Evolutionary conservation across 1,140 invertebrate genomes (phyloP), one percentile per base, ranked within the genome.

Genomic region (Hermetia illucens): DNA sequence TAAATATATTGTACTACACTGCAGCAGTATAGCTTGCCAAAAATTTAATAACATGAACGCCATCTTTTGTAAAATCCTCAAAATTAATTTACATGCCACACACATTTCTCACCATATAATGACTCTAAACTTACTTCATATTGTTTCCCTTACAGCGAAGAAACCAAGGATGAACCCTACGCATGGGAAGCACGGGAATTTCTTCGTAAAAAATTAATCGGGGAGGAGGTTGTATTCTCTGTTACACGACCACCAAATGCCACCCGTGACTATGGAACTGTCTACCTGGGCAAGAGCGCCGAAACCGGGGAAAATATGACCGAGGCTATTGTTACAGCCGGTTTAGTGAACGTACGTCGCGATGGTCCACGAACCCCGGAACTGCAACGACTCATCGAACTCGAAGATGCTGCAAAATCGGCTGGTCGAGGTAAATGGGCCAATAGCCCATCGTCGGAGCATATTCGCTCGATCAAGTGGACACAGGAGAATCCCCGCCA

Each of bases 101-200:
- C 17, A 13, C 17, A 8, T 15, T 32, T 32, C 17, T 6, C 5
- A 8, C 6, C 6, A 32, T 32, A 32, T 13, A 5, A 6, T 32
- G 5, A 8, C n/a, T n/a, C n/a, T n/a, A n/a, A n/a, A n/a, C n/a
- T n/a, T n/a, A n/a, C n/a, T 41, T 20, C 31, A 30, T 42, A 37
- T 43, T n/a, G n/a, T 39, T 54, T 43, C 55, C 44, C 45, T 44
- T 51, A 19, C 47, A 69, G 69, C 52, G 72, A 78, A 41, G 79
- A 78, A 54, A 79, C 77, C 34, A 81, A 79, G 59, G 91, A 94
- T 67, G 88, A 94, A 62, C 85, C 92, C 5, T 98, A 74, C 68
- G 91, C 90, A 2, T 98, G 91, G 89, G 91, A 97, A 62, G 85
- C 92, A 1, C 71, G 93, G 41, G 93, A 98, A 66, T 96, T 81